Conservation (phyloP, 2,888 invertebrate genomes). For the Xestia rhomboidea region DNA sequence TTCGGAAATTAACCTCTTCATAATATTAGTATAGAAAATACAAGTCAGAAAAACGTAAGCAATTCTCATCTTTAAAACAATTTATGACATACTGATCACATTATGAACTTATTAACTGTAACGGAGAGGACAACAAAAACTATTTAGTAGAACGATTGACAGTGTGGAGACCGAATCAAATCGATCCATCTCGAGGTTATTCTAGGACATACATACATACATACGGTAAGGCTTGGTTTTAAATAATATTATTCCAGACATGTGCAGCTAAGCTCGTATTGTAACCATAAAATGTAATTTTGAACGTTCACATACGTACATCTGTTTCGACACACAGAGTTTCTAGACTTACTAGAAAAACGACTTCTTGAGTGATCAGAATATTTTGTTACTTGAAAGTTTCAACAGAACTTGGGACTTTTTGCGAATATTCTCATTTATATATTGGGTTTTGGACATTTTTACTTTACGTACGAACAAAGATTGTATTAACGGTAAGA, state of each 20-base stretch:
- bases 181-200: slow-evolving; percentile 28
- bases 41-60: background rate
- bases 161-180: background rate
- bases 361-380: slow-evolving; percentile 1
- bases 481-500: too few relatives aligned
- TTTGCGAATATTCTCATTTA: background rate
- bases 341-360: slow-evolving; percentile 40
- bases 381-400: slow-evolving; percentile 14
- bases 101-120: background rate
- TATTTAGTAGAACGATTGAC: background rate
- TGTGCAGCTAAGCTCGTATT: slow-evolving; percentile 35
- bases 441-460: background rate
- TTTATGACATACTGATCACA: background rate
- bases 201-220: slow-evolving; percentile 29
- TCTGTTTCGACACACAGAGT: slow-evolving; percentile 45
- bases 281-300: slow-evolving; percentile 55
- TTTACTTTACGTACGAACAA: background rate
- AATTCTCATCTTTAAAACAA: background rate
- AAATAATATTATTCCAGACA: slow-evolving; percentile 52
- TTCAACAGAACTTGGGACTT: background rate
- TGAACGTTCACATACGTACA: slow-evolving; percentile 38
- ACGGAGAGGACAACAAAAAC: background rate
- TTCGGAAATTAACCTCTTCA: background rate
- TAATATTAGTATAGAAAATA: background rate
- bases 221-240: slow-evolving; percentile 17